Evolutionary conservation across 2,888 invertebrate species (phyloP).

Genomic region (Cryptocheilus praepositus): DNA sequence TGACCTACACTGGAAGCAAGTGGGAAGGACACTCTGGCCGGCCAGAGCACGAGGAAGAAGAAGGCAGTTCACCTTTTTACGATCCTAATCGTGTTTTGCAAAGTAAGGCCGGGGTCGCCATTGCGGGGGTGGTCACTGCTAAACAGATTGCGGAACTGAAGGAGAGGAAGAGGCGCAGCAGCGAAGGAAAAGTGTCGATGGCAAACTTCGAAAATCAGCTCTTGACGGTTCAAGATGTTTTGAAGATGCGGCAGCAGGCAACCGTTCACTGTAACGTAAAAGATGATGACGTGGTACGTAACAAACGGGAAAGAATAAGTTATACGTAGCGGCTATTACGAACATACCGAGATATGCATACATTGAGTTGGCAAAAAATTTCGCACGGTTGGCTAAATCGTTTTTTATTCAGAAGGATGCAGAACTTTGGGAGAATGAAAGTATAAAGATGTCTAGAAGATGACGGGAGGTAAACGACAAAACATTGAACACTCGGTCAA

Average conservation of each 20-base stretch:
- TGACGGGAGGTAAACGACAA: too few relatives aligned
- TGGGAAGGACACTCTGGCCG: slow-evolving; percentile 75
- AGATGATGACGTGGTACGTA: slow-evolving; percentile 45
- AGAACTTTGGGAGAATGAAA: too few relatives aligned
- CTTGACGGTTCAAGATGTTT: slow-evolving; percentile 43
- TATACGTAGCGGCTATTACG: background rate
- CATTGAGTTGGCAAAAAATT: too few relatives aligned
- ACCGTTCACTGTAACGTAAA: slow-evolving; percentile 58
- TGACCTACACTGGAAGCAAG: slow-evolving; percentile 61
- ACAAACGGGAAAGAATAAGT: too few relatives aligned
- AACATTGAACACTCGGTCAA: too few relatives aligned
- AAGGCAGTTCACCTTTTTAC: slow-evolving; percentile 69
- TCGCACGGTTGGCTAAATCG: too few relatives aligned
- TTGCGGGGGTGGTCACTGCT: slow-evolving; percentile 75
- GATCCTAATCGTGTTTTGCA: slow-evolving; percentile 73
- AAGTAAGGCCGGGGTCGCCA: slow-evolving; percentile 75
- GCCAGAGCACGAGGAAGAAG: slow-evolving; percentile 25
- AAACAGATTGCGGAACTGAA: slow-evolving; percentile 72
- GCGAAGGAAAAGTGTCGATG: background rate
- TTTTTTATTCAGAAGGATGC: too few relatives aligned
- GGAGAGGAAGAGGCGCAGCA: slow-evolving; percentile 55
- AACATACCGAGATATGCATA: too few relatives aligned
- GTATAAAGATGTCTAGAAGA: too few relatives aligned
- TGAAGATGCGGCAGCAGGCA: slow-evolving; percentile 58
- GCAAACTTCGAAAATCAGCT: slow-evolving; percentile 17